These are phyloP conservation scores for Hirudinaria manillensis DNA, from an alignment of 2,888 invertebrate species.

Conservation along the genomic window DNA sequence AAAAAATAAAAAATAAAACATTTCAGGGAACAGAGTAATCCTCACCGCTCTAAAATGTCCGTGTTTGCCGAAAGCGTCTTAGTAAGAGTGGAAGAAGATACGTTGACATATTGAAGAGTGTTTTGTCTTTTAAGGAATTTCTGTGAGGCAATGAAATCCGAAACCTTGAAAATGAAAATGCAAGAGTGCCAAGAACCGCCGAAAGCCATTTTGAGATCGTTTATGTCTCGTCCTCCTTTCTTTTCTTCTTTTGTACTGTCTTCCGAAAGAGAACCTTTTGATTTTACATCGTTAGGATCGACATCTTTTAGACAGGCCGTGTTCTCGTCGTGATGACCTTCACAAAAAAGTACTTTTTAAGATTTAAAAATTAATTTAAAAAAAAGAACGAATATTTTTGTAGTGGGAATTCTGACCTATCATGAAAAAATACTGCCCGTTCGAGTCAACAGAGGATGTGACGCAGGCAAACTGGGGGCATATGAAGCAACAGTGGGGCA, in stretches of 20 bases:
- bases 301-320: neutral
- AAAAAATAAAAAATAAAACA: neutral
- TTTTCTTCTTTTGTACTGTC: neutral
- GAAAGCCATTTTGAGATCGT: no score
- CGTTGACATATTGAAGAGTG: neutral
- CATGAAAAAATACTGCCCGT: neutral
- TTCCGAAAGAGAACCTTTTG: neutral
- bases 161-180: slow-evolving; percentile 10
- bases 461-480: neutral
- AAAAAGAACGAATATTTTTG: no score
- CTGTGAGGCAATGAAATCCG: neutral
- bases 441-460: neutral
- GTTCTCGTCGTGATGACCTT: neutral
- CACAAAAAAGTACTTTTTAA: neutral
- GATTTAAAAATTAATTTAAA: no score
- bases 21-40: neutral
- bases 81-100: neutral
- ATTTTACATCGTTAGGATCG: neutral
- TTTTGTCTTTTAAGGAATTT: neutral
- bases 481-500: neutral
- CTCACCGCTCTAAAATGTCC: neutral
- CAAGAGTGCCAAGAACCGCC: neutral
- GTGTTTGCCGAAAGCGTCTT: neutral
- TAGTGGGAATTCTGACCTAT: neutral
- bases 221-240: neutral